These are phyloP conservation scores for Halcyon badia DNA, from an alignment of 2,797 vertebrate genomes.

Conservation along the genomic window DNA sequence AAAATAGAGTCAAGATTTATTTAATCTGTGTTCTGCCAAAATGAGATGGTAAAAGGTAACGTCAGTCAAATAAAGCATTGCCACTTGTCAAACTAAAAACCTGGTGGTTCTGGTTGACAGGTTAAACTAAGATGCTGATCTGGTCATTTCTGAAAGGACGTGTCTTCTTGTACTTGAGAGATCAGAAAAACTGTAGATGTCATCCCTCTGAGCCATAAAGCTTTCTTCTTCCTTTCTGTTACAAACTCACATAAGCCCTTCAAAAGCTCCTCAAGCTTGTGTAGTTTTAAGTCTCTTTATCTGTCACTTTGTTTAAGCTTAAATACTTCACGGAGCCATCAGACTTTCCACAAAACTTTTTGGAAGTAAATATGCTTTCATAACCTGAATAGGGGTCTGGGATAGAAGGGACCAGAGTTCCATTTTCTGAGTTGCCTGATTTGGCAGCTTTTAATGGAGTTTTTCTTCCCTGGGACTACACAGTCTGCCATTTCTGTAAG, in stretches of 20 bases:
- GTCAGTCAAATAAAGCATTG: background rate
- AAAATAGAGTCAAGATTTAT: background rate
- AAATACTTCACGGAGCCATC: background rate
- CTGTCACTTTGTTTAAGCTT: background rate
- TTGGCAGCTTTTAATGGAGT: background rate
- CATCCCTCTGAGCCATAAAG: background rate
- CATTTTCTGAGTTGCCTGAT: background rate
- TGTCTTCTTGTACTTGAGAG: background rate
- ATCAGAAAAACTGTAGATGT: background rate
- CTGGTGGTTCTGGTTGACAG: background rate
- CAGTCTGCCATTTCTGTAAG: background rate
- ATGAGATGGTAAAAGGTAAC: background rate
- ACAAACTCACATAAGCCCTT: background rate
- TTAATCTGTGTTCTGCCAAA: constrained; percentile 1
- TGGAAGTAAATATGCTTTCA: background rate
- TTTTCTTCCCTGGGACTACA: background rate
- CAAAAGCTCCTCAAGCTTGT: background rate
- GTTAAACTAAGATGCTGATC: background rate
- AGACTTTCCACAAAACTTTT: background rate
- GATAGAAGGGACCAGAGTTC: background rate
- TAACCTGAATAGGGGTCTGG: background rate
- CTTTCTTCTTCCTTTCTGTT: background rate
- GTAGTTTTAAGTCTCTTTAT: background rate
- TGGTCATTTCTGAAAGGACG: background rate
- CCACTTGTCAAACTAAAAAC: background rate